Percentiles rank a stretch among this genome's conserved stretches.
Evolutionary conservation across 1,140 invertebrate genomes (phyloP).

Genomic region (Calosoma granatense): DNA sequence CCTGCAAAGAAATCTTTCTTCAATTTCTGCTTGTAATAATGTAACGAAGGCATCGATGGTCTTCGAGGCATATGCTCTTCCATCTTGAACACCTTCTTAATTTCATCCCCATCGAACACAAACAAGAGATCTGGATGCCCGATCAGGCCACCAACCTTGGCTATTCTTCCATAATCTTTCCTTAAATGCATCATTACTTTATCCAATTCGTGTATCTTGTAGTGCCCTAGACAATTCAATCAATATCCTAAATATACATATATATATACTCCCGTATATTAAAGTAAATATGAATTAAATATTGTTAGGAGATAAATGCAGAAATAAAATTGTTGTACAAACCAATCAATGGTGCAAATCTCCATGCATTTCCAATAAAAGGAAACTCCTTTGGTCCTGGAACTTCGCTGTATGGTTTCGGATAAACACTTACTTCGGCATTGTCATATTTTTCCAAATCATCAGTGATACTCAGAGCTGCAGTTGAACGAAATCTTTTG

Average conservation of each 20-base stretch:
- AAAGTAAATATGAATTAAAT: not conserved
- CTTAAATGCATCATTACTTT: conserved; percentile 58
- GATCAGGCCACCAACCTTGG: conserved; percentile 60
- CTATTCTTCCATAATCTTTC: conserved; percentile 56
- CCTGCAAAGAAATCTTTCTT: conserved; percentile 63
- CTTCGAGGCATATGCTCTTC: conserved; percentile 67
- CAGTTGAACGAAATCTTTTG: not conserved
- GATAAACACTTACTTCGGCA: conserved; percentile 23
- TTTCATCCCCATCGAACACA: conserved; percentile 65
- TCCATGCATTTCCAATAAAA: conserved; percentile 69
- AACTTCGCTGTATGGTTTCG: conserved; percentile 53
- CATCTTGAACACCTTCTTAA: conserved; percentile 59
- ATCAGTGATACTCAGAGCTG: not conserved
- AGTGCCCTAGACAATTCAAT: conserved; percentile 45
- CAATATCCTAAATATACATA: not conserved
- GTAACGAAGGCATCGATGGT: conserved; percentile 67
- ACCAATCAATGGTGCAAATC: conserved; percentile 61
- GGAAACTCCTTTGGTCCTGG: conserved; percentile 68
- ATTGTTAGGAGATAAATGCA: conserved; percentile 1
- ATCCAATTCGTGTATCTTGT: conserved; percentile 62
- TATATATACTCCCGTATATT: too few species aligned
- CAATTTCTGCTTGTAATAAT: conserved; percentile 66
- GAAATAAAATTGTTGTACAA: too few species aligned
- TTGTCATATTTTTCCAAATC: conserved; percentile 20
- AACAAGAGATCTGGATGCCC: conserved; percentile 71